Conservation (phyloP, 2,888 invertebrate species). For the Stenichneumon culpator region DNA sequence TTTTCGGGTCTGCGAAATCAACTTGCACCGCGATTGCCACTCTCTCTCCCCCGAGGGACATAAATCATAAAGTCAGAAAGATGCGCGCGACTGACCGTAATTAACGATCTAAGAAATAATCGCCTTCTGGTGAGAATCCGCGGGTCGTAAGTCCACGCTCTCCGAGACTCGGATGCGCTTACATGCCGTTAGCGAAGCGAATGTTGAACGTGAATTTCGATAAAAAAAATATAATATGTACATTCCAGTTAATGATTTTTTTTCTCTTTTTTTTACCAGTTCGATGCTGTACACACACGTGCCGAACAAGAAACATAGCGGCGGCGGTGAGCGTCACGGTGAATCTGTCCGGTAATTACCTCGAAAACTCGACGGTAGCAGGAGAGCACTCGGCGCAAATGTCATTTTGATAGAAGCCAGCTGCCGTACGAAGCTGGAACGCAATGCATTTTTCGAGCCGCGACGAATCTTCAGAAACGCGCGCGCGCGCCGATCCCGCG, state of each 20-base stretch:
- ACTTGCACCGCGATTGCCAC: constrained; percentile 29
- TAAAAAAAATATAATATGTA: constrained; percentile 1
- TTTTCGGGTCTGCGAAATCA: constrained; percentile 40
- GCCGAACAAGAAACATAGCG: constrained; percentile 26
- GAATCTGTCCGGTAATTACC: constrained; percentile 67
- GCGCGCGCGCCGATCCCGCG: constrained; percentile 49
- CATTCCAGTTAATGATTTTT: constrained; percentile 51
- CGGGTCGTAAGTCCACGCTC: constrained; percentile 4
- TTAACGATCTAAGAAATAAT: constrained; percentile 58
- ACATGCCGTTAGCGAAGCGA: constrained; percentile 27
- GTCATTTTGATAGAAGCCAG: constrained; percentile 72
- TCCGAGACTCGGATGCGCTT: not conserved
- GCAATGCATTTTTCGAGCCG: constrained; percentile 64
- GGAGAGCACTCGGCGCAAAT: constrained; percentile 63
- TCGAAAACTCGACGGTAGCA: constrained; percentile 48
- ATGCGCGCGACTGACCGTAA: constrained; percentile 50
- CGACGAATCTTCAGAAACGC: constrained; percentile 57
- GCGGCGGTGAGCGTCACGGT: constrained; percentile 59
- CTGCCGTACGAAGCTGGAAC: constrained; percentile 59
- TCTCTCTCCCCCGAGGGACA: constrained; percentile 53
- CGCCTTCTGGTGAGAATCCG: constrained; percentile 12
- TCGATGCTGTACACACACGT: constrained; percentile 49
- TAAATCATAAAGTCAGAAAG: constrained; percentile 62
- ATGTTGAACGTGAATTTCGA: constrained; percentile 34
- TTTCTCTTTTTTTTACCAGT: constrained; percentile 14